Evolutionary conservation across 1,140 invertebrate genomes (phyloP).

Genomic region (Scaptomyza pallida): DNA sequence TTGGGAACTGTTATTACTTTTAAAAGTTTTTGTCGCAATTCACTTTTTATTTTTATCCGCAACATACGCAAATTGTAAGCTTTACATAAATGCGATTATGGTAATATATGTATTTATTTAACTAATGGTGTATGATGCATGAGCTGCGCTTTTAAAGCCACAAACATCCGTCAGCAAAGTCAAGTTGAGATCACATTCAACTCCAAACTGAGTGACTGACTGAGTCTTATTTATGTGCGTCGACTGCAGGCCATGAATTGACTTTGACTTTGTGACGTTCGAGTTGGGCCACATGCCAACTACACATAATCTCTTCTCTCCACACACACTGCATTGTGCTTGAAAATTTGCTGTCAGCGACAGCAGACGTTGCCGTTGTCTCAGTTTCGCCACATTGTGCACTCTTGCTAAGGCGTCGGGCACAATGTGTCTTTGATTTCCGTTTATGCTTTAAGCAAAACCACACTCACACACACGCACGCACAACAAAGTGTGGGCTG

Average conservation of each 20-base stretch:
- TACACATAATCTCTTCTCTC: not conserved
- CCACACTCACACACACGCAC: slow-evolving; percentile 36
- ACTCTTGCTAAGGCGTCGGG: slow-evolving; percentile 57
- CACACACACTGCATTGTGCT: slow-evolving; percentile 15
- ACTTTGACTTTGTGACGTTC: slow-evolving; percentile 71
- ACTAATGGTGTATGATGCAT: slow-evolving; percentile 28
- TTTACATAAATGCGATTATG: slow-evolving; percentile 13
- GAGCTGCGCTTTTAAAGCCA: slow-evolving; percentile 13
- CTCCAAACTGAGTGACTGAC: slow-evolving; percentile 7
- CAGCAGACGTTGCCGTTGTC: slow-evolving; percentile 61
- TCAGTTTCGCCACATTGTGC: slow-evolving; percentile 68
- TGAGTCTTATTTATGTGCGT: slow-evolving; percentile 75
- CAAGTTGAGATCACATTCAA: slow-evolving; percentile 14
- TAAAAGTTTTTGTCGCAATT: slow-evolving; percentile 39
- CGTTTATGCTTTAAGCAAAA: slow-evolving; percentile 58
- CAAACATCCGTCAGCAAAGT: slow-evolving; percentile 54
- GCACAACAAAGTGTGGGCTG: slow-evolving; percentile 28
- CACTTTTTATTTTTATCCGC: slow-evolving; percentile 4
- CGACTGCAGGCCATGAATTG: slow-evolving; percentile 72
- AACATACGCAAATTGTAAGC: slow-evolving; percentile 16
- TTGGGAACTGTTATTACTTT: slow-evolving; percentile 62
- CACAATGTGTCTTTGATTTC: slow-evolving; percentile 76
- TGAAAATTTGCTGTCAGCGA: slow-evolving; percentile 50
- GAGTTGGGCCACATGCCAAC: slow-evolving; percentile 46
- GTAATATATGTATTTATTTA: slow-evolving; percentile 15